Evolutionary conservation across 1,140 invertebrate genomes (phyloP).

Genomic region (Arion vulgaris): DNA sequence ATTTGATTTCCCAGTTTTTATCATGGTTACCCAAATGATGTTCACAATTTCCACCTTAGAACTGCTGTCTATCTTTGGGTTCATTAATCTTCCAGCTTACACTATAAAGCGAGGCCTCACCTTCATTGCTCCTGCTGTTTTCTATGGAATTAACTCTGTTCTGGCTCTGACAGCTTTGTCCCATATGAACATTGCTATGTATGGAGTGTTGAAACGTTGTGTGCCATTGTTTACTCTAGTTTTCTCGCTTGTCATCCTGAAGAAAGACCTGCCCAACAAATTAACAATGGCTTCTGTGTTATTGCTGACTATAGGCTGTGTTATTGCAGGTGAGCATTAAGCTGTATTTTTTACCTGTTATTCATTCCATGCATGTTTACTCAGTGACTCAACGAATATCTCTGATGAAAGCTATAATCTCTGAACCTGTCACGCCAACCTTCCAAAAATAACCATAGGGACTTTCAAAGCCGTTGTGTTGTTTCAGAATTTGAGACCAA

Average conservation of each 20-base stretch:
- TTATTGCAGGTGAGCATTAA: slow-evolving; percentile 72
- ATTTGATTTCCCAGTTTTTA: slow-evolving; percentile 74
- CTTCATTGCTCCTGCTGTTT: slow-evolving; percentile 72
- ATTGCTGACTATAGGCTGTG: slow-evolving; percentile 72
- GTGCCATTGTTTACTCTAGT: slow-evolving; percentile 74
- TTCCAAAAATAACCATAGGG: slow-evolving; percentile 3
- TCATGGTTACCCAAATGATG: slow-evolving; percentile 73
- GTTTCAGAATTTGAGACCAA: too few relatives aligned
- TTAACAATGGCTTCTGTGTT: slow-evolving; percentile 68
- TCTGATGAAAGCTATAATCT: too few relatives aligned
- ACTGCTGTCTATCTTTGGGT: slow-evolving; percentile 49
- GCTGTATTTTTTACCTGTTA: not conserved
- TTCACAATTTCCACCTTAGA: slow-evolving; percentile 70
- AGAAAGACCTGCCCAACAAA: slow-evolving; percentile 68
- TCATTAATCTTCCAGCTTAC: slow-evolving; percentile 68
- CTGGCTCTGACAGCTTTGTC: slow-evolving; percentile 73
- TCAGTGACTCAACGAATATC: too few relatives aligned
- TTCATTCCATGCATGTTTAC: too few relatives aligned
- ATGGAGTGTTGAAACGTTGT: slow-evolving; percentile 75
- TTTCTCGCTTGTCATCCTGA: slow-evolving; percentile 70
- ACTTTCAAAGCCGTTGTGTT: too few relatives aligned
- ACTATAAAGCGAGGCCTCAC: slow-evolving; percentile 66
- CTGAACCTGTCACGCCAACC: not conserved
- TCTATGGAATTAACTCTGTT: slow-evolving; percentile 73
- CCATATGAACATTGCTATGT: slow-evolving; percentile 77